Conservation (phyloP, 2,888 invertebrate species). For the Cataglyphis rosenhaueri region DNA sequence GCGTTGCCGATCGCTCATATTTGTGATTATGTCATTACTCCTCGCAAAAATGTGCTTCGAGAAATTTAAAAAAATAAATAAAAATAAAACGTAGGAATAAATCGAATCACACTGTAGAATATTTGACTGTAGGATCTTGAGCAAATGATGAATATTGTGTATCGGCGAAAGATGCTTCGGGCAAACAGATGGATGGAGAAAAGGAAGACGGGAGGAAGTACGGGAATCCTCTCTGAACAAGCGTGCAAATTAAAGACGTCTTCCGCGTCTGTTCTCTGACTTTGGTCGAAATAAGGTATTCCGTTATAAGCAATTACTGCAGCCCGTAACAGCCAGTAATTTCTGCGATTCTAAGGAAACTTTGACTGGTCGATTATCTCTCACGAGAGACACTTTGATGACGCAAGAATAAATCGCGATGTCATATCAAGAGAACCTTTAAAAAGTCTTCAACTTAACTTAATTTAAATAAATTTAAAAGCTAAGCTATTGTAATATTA, state of each 20-base stretch:
- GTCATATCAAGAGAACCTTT: not conserved
- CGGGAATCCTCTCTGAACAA: not conserved
- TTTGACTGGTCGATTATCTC: conserved; percentile 1
- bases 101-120: conserved; percentile 30
- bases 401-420: not conserved
- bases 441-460: not conserved
- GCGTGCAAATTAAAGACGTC: conserved; percentile 43
- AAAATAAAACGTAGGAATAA: not conserved
- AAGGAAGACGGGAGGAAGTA: conserved; percentile 29
- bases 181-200: not conserved
- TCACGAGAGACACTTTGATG: not conserved
- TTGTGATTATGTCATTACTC: not conserved
- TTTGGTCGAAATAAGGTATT: conserved; percentile 8
- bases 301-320: not conserved
- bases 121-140: not conserved
- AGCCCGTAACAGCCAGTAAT: not conserved
- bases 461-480: not conserved
- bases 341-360: conserved; percentile 2
- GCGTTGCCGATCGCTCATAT: not conserved
- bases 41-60: conserved; percentile 45
- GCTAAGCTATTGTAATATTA: not conserved
- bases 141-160: conserved; percentile 56
- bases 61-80: conserved; percentile 65
- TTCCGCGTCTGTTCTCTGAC: not conserved
- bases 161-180: conserved; percentile 25